Base-by-base conservation (phyloP, 2,888 invertebrate species). In the Drosophila picticornis region DNA sequence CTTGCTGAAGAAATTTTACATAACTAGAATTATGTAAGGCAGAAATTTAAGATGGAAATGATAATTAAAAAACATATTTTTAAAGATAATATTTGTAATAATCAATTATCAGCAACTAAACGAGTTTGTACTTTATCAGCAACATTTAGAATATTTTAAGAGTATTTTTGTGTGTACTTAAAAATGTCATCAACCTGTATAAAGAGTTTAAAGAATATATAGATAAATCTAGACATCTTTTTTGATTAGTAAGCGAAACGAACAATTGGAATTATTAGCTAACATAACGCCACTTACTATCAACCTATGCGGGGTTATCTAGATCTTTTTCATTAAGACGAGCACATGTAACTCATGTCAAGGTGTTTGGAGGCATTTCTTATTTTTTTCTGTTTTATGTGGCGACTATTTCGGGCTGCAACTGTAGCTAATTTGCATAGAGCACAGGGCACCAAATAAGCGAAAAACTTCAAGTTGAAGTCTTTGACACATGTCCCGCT, bases 401-500 rank as follows among this genome's bases (percentile, higher is more conserved):
- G 57, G 70, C 65, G 66, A 72, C 78, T 86, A 75, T 89, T 83
- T 81, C 63, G 72, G 74, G 72, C 66, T 72, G 68, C 66, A 75
- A 58, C 53, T 72, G 72, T 69, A 40, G 71, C 70, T 75, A 64
- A 89, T 86, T 86, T 86, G 89, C 90, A 86, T 86, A 81, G 56
- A 43, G 60, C 69, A 56, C 65, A 52, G 59, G 51, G 32, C 57
- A 58, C 66, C 52, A 55, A 57, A 9, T 50, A 27, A 71, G 46
- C 75, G 64, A 70, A 78, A 65, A 65, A 66, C 59, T 59, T 59
- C 67, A 67, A 83, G 75, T 69, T 75, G 71, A 73, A 71, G 85
- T 59, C 90, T 84, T 84, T 87, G 87, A 90, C 90, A 90, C 86
- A 79, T 82, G 83, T 87, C 86, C 72, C 72, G 68, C 57, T 72